Conservation (phyloP, 2,113 vertebrate genomes). For the Tetrax tetrax region DNA sequence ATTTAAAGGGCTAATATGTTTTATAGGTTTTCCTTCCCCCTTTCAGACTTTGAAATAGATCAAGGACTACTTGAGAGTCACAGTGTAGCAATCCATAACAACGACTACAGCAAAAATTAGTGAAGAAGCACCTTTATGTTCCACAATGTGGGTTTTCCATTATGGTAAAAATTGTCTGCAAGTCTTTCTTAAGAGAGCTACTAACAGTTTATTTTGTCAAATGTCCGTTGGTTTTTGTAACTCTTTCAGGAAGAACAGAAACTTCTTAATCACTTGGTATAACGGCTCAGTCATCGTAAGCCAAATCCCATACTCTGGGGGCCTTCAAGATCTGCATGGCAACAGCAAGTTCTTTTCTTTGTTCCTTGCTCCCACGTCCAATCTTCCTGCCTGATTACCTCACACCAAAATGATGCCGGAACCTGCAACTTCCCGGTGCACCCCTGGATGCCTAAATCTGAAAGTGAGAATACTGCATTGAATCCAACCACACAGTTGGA, state of each 20-base stretch:
- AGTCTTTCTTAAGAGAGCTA: neutral
- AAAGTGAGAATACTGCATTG: neutral
- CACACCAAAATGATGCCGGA: fast-evolving
- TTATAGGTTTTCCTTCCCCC: neutral
- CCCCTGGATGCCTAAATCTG: fast-evolving
- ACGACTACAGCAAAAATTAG: neutral
- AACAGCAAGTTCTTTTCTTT: neutral
- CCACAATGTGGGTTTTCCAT: neutral
- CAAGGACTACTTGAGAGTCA: neutral
- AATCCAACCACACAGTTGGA: fast-evolving
- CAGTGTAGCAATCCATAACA: neutral
- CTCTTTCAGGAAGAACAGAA: constrained; percentile 1
- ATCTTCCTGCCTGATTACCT: neutral
- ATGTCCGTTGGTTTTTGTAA: neutral
- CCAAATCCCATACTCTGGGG: neutral
- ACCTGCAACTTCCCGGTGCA: neutral
- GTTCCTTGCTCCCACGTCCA: neutral
- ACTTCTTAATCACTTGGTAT: neutral
- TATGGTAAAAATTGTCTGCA: neutral
- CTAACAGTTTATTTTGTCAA: neutral
- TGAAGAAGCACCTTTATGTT: neutral
- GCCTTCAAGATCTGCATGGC: neutral
- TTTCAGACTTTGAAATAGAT: neutral
- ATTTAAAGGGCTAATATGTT: neutral
- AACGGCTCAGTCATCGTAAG: neutral